Conservation (phyloP, 2,113 vertebrate species). For the Galbula dea region DNA sequence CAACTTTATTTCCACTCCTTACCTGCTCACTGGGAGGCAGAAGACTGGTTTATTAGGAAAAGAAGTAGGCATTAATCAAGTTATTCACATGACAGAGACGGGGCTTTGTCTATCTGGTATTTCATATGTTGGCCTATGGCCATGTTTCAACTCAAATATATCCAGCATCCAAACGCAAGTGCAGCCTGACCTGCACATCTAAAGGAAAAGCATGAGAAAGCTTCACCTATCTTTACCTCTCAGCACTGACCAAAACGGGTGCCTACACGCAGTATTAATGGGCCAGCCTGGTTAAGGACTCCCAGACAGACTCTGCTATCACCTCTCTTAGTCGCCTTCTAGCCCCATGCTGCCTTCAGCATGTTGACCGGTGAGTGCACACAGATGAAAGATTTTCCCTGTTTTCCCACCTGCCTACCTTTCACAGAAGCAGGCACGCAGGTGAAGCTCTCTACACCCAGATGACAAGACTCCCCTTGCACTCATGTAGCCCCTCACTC, state of each 20-base stretch:
- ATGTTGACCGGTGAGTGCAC: rapidly evolving
- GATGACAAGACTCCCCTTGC: background rate
- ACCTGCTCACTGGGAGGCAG: background rate
- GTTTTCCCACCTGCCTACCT: background rate
- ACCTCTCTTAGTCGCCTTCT: background rate
- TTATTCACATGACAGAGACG: background rate
- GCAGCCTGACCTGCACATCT: background rate
- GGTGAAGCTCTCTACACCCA: background rate
- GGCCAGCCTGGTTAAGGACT: background rate
- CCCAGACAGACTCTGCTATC: background rate
- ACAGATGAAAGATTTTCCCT: background rate
- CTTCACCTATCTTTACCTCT: background rate
- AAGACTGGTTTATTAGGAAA: background rate
- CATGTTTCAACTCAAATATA: background rate
- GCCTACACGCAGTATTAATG: background rate
- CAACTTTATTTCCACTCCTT: background rate
- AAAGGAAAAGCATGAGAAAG: background rate
- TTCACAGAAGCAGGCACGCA: background rate
- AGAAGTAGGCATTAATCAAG: background rate
- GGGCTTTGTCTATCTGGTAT: background rate
- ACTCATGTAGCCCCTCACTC: background rate
- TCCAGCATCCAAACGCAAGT: background rate
- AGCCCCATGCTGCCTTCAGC: background rate
- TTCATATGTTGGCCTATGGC: background rate
- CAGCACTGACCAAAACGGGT: background rate